These are phyloP conservation scores for Siniperca scherzeri DNA, from an alignment of 2,797 vertebrate genomes.

Conservation along the genomic window DNA sequence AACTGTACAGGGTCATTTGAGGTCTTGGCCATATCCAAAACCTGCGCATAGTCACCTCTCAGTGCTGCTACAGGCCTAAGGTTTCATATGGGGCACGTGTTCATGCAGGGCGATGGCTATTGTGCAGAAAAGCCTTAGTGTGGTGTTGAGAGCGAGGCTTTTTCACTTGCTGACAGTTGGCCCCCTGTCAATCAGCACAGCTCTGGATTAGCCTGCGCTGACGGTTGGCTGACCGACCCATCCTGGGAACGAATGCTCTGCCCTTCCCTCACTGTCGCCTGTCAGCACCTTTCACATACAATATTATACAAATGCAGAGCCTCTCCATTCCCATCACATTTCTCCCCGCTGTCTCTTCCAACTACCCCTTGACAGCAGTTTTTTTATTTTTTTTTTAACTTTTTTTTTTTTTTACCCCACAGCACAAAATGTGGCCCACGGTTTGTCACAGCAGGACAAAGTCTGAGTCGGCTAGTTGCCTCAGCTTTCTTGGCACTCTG, in stretches of 20 bases:
- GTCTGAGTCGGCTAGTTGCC: constrained; percentile 70
- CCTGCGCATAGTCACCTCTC: not conserved
- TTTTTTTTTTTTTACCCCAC: constrained; percentile 47
- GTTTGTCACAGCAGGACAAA: constrained; percentile 64
- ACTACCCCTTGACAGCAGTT: constrained; percentile 65
- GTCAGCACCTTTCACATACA: constrained; percentile 79
- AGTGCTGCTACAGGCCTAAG: not conserved
- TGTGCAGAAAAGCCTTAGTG: constrained; percentile 25
- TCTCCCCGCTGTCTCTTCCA: constrained; percentile 54
- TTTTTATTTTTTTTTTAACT: constrained; percentile 21
- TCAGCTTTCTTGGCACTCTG: constrained; percentile 55
- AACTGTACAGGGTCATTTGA: not conserved
- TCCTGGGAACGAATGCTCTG: constrained; percentile 60
- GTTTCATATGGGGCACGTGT: constrained; percentile 10
- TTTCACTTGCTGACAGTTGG: constrained; percentile 66
- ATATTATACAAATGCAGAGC: constrained; percentile 65
- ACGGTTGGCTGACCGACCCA: constrained; percentile 63
- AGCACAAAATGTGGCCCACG: constrained; percentile 68
- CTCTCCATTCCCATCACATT: constrained; percentile 60
- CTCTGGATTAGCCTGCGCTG: constrained; percentile 61
- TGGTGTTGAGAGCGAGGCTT: constrained; percentile 52
- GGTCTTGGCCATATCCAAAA: not conserved
- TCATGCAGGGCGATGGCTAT: not conserved
- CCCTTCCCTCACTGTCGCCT: constrained; percentile 69
- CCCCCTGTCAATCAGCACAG: constrained; percentile 71